Percentiles rank a stretch among this genome's conserved stretches.
Conservation (phyloP, 2,888 invertebrate genomes). For the Euproctis similis region DNA sequence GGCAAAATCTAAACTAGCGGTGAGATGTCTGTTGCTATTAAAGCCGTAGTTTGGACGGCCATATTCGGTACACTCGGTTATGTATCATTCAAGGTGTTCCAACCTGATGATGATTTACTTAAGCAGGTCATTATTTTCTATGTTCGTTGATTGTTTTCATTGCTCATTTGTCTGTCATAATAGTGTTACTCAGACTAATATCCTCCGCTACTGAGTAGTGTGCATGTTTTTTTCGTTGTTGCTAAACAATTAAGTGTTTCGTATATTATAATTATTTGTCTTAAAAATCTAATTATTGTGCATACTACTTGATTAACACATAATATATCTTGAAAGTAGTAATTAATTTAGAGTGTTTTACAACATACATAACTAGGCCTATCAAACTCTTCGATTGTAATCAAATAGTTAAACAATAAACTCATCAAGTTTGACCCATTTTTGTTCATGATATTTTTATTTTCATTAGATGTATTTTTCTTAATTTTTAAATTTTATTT, state of each 20-base stretch:
- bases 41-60: conserved; percentile 74
- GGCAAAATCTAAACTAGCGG: conserved; percentile 60
- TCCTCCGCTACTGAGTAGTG: too few species aligned
- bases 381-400: too few species aligned
- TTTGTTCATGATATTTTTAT: conserved; percentile 8
- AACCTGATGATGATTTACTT: conserved; percentile 73
- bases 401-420: background rate
- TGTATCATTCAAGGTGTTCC: conserved; percentile 72
- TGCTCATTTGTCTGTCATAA: conserved; percentile 19
- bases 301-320: too few species aligned
- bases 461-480: background rate
- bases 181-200: conserved; percentile 2
- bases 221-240: conserved; percentile 4
- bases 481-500: conserved; percentile 9
- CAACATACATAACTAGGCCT: too few species aligned
- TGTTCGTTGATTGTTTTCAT: conserved; percentile 33
- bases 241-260: too few species aligned
- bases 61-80: conserved; percentile 78
- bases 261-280: too few species aligned
- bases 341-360: too few species aligned
- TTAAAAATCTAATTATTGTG: too few species aligned
- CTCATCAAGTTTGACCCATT: conserved; percentile 52
- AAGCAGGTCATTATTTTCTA: conserved; percentile 62
- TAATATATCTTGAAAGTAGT: too few species aligned
- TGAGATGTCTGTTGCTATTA: conserved; percentile 69